phyloP scores from a whole-genome alignment of 1,140 invertebrate genomes.

The Achroia grisella region DNA sequence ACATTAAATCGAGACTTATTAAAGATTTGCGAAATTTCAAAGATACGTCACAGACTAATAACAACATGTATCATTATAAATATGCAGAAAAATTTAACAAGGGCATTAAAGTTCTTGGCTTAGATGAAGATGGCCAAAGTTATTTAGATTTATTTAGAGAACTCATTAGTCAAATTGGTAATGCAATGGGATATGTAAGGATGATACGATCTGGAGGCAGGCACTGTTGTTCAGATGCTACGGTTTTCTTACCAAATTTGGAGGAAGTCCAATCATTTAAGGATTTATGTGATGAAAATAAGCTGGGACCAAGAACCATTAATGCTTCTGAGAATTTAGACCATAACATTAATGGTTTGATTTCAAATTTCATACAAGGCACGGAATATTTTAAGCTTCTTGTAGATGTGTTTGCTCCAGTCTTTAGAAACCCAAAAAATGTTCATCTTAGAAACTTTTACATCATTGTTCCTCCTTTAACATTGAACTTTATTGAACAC shows the following conservation, averaged over 20 bases:
- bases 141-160: constrained; percentile 96
- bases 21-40: constrained; percentile 89
- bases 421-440: constrained; percentile 90
- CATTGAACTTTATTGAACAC: constrained; percentile 96
- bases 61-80: constrained; percentile 87
- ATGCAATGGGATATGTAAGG: constrained; percentile 96
- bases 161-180: constrained; percentile 95
- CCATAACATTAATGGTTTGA: constrained; percentile 84
- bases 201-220: constrained; percentile 95
- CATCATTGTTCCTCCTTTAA: constrained; percentile 94
- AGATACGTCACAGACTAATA: constrained; percentile 73
- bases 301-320: constrained; percentile 76
- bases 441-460: constrained; percentile 95
- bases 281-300: constrained; percentile 72
- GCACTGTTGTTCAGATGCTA: constrained; percentile 92
- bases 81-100: constrained; percentile 96
- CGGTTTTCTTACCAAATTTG: constrained; percentile 91
- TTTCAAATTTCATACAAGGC: constrained; percentile 91
- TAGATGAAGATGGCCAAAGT: constrained; percentile 86
- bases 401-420: constrained; percentile 93
- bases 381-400: constrained; percentile 97
- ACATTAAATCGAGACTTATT: constrained; percentile 95
- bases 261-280: constrained; percentile 81
- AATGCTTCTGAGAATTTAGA: constrained; percentile 84
- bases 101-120: constrained; percentile 91